Conservation (phyloP, 2,797 vertebrate genomes). For the Syngnathus rostellatus region DNA sequence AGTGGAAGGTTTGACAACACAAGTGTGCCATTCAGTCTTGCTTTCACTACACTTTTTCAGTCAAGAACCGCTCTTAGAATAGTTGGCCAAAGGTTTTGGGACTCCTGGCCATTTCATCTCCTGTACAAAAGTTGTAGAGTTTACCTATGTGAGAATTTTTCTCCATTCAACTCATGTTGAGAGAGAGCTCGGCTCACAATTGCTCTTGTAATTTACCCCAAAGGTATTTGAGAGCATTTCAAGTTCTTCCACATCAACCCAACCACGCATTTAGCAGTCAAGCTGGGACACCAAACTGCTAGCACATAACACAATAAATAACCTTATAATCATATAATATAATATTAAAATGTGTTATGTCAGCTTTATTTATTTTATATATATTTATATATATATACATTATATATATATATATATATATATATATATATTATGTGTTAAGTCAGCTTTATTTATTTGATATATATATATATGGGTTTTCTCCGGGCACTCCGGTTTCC, state of each 20-base stretch:
- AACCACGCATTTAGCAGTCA: too few species aligned
- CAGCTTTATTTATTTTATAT: too few species aligned
- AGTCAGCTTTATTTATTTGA: too few species aligned
- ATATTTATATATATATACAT: too few species aligned
- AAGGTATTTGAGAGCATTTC: neutral
- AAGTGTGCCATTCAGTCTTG: slow-evolving; percentile 41
- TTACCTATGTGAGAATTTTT: neutral
- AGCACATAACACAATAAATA: too few species aligned
- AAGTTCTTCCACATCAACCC: neutral
- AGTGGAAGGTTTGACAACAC: slow-evolving; percentile 64
- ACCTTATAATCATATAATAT: too few species aligned
- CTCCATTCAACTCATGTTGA: neutral
- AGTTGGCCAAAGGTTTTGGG: neutral
- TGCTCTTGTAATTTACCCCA: neutral
- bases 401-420: too few species aligned
- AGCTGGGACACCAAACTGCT: too few species aligned
- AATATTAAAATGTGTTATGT: too few species aligned
- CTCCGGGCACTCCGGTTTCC: too few species aligned
- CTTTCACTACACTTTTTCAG: slow-evolving; percentile 31
- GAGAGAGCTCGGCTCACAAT: neutral
- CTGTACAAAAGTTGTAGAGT: neutral
- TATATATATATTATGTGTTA: too few species aligned
- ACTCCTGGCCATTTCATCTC: neutral
- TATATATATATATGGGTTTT: too few species aligned
- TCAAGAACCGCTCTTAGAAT: neutral